These are phyloP conservation scores for Lineus longissimus DNA, from an alignment of 1,140 invertebrate species.

Conservation along the genomic window DNA sequence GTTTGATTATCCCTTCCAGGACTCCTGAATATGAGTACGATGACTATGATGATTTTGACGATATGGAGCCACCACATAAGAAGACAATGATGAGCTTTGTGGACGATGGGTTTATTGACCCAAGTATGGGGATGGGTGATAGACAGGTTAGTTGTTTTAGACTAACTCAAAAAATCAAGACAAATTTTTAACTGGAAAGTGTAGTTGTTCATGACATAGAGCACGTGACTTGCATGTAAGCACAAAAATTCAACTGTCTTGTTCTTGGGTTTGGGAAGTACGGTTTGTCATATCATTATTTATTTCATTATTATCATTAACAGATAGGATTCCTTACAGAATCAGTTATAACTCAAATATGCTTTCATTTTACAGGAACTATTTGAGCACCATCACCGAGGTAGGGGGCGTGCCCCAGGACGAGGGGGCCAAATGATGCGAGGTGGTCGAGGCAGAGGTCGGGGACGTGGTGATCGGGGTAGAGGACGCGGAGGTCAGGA, in stretches of 20 bases:
- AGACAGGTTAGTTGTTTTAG: conserved; percentile 28
- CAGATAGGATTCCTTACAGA: no score
- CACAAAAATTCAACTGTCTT: no score
- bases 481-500: not conserved
- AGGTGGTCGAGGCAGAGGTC: not conserved
- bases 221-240: no score
- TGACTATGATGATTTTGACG: not conserved
- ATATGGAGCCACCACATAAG: conserved; percentile 45
- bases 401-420: not conserved
- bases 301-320: no score
- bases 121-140: conserved; percentile 33
- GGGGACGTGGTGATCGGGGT: not conserved
- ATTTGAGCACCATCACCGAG: not conserved
- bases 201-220: no score
- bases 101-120: conserved; percentile 34
- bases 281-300: no score
- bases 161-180: no score
- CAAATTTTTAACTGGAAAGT: no score
- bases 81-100: conserved; percentile 26
- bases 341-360: no score
- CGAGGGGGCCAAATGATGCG: not conserved
- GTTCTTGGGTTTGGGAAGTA: no score
- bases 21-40: not conserved
- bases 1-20: not conserved
- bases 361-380: not conserved